A percentile compares a stretch with the other conserved stretches of the same genome.
phyloP scores from a whole-genome alignment of 2,888 invertebrate genomes.

The Erannis defoliaria region DNA sequence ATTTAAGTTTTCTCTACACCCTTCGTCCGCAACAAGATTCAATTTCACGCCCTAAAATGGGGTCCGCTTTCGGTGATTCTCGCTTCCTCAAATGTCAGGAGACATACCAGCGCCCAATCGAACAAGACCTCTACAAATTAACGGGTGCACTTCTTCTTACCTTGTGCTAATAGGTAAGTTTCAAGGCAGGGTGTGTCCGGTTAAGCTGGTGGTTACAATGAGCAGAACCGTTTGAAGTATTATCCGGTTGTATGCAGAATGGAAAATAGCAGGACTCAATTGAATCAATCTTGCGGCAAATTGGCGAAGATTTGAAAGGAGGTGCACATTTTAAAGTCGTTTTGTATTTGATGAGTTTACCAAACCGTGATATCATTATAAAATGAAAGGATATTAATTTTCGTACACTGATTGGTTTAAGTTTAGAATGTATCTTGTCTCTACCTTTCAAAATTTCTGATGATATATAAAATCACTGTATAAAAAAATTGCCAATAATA shows the following conservation, averaged over 20 bases:
- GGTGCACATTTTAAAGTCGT: slow-evolving; percentile 60
- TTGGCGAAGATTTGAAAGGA: slow-evolving; percentile 70
- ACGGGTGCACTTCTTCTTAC: slow-evolving; percentile 50
- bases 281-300: slow-evolving; percentile 83
- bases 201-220: slow-evolving; percentile 62
- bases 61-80: slow-evolving; percentile 75
- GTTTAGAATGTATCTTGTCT: too few species aligned
- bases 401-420: neutral
- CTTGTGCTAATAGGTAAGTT: slow-evolving; percentile 48
- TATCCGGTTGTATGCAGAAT: slow-evolving; percentile 79
- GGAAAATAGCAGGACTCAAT: slow-evolving; percentile 73
- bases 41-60: slow-evolving; percentile 85
- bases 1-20: slow-evolving; percentile 83
- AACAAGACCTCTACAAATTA: slow-evolving; percentile 63
- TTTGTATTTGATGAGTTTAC: slow-evolving; percentile 48
- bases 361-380: slow-evolving; percentile 20
- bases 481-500: too few species aligned
- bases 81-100: slow-evolving; percentile 80
- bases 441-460: too few species aligned
- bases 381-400: slow-evolving; percentile 13
- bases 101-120: slow-evolving; percentile 72
- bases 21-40: slow-evolving; percentile 84
- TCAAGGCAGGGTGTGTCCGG: slow-evolving; percentile 58
- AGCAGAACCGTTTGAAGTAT: slow-evolving; percentile 73
- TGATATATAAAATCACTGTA: too few species aligned